These are phyloP conservation scores for Hemichromis elongatus DNA, from an alignment of 2,113 vertebrate species.

Conservation along the genomic window DNA sequence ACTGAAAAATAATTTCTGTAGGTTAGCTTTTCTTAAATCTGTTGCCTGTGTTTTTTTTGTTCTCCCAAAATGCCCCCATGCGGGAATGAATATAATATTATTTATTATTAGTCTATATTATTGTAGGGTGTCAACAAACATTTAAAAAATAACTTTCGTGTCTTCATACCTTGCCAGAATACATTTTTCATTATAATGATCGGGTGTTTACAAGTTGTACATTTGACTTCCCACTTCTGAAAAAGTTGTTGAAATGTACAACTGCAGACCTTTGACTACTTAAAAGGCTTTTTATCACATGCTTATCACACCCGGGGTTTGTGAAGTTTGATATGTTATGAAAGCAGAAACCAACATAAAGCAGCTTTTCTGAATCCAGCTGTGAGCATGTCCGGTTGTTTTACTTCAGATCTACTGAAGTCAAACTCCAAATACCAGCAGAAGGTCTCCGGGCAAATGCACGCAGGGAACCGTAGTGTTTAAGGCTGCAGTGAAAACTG, in stretches of 20 bases:
- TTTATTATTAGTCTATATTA: neutral
- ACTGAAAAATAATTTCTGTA: neutral
- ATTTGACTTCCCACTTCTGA: neutral
- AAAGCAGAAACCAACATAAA: neutral
- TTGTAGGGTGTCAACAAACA: neutral
- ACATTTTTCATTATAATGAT: neutral
- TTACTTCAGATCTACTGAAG: neutral
- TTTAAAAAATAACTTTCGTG: neutral
- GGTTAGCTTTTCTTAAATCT: neutral
- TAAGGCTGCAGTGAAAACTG: rapidly evolving
- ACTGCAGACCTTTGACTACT: neutral
- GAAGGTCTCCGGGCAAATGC: neutral
- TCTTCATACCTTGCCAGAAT: neutral
- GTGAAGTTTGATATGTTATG: neutral
- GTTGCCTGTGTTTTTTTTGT: neutral
- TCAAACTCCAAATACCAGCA: constrained; percentile 40
- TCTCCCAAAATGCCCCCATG: neutral
- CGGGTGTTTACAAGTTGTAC: neutral
- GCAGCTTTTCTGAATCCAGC: neutral
- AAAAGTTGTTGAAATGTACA: neutral
- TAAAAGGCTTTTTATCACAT: neutral
- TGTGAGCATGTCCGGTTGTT: neutral
- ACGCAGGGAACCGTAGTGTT: constrained; percentile 56
- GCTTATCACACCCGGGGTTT: neutral
- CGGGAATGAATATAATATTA: neutral